Conservation (phyloP, 2,888 invertebrate species). For the Pammene fasciana region DNA sequence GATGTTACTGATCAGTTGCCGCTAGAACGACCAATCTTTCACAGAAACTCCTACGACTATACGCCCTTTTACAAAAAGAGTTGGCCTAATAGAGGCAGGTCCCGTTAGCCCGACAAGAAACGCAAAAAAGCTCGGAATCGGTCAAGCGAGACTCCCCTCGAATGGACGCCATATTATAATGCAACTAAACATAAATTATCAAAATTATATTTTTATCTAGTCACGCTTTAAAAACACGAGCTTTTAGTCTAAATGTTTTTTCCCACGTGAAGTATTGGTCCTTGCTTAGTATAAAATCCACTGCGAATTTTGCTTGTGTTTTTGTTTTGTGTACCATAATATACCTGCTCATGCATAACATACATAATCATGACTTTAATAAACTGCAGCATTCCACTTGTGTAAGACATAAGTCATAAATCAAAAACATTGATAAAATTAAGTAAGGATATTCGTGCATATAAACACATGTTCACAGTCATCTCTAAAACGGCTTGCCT, state of each 20-base stretch:
- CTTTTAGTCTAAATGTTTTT: not conserved
- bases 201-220: slow-evolving; percentile 21
- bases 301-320: not conserved
- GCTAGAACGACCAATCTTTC: not conserved
- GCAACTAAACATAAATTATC: slow-evolving; percentile 26
- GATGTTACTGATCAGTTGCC: slow-evolving; percentile 13
- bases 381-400: too few species aligned
- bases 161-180: slow-evolving; percentile 23
- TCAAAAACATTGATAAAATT: too few species aligned
- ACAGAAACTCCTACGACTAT: not conserved
- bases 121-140: slow-evolving; percentile 32
- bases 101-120: slow-evolving; percentile 22
- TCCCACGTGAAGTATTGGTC: not conserved
- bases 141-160: slow-evolving; percentile 34
- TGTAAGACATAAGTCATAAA: too few species aligned
- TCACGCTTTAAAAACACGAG: slow-evolving; percentile 23
- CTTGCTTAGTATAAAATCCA: too few species aligned
- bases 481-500: too few species aligned
- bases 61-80: not conserved
- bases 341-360: too few species aligned
- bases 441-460: too few species aligned
- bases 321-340: not conserved
- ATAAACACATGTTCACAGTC: too few species aligned
- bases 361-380: too few species aligned
- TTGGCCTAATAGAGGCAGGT: slow-evolving; percentile 16